Base-by-base conservation (phyloP, 2,888 invertebrate genomes). In the Drosophila parthenogenetica region DNA sequence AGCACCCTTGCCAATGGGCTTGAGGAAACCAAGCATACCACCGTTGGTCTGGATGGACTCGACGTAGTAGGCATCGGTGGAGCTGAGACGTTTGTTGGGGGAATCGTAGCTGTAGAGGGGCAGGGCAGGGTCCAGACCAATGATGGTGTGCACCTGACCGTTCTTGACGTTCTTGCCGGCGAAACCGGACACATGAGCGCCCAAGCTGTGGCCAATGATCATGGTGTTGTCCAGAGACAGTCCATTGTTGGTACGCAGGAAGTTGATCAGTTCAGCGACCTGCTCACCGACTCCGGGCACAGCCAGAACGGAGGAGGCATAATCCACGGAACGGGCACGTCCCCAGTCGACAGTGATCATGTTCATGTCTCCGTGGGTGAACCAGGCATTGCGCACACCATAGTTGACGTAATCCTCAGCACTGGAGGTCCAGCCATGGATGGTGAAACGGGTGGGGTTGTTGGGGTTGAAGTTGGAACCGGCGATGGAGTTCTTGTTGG, bases 261-360 rank as follows among this genome's bases (percentile, higher is more conserved):
- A 89, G 55, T 92, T 90, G 54, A 92, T 79, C 59, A 91, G 59
- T 0, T 13, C 48, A 17, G 91, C 92, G 0, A 91, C 79, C 64
- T 85, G 81, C 54, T 77, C 74, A 11, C 91, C 92, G 16, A 89
- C 88, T 0, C 70, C 73, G 32, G 81, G 75, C 3, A 91, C 88
- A 32, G 89, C 86, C 42, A 93, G 90, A 59, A 94, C 94, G 3
- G 94, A 93, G 13, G 93, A 87, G 49, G 93, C 91, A 73, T 94
- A 94, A 76, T 94, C 94, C 0, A 93, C 92, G 69, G 93, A 93
- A 14, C 85, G 79, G 0, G 94, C 94, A 68, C 94, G 94, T 2
- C 91, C 92, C 94, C 94, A 95, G 82, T 94, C 94, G 11, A 94
- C 93, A 2, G 94, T 93, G 58, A 95, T 93, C 65, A 95, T 93